A percentile compares a stretch with the other conserved stretches of the same genome.
These are phyloP conservation scores for Myotis yumanensis DNA, from an alignment of 2,113 vertebrate genomes.

Conservation along the genomic window DNA sequence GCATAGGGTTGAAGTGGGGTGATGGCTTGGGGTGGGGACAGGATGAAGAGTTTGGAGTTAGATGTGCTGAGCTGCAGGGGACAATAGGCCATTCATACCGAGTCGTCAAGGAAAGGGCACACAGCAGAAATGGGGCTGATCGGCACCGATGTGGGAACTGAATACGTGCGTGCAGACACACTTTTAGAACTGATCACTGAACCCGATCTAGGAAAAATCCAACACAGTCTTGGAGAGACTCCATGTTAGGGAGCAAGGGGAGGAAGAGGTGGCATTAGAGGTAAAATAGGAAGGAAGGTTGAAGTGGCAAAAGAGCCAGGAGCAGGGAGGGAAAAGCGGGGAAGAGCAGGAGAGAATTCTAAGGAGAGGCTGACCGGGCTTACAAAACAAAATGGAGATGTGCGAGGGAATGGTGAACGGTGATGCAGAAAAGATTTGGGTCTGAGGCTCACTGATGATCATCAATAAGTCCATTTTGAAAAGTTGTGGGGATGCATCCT, in stretches of 20 bases:
- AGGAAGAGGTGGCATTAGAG: not conserved
- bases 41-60: not conserved
- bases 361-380: not conserved
- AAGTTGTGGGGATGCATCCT: not conserved
- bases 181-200: not conserved
- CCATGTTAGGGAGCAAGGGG: not conserved
- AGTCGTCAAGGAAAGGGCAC: not conserved
- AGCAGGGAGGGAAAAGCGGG: too few species aligned
- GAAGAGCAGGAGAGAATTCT: not conserved
- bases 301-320: not conserved
- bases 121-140: not conserved
- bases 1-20: not conserved
- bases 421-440: not conserved
- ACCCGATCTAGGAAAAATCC: not conserved
- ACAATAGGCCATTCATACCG: not conserved
- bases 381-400: not conserved
- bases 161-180: not conserved
- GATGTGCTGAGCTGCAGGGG: not conserved
- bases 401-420: not conserved
- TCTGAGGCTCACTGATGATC: not conserved
- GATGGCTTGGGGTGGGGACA: not conserved
- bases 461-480: not conserved
- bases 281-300: not conserved
- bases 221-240: not conserved
- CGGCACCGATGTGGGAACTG: not conserved